Conservation (phyloP, 2,113 vertebrate species). For the Cyprinodon tularosa region DNA sequence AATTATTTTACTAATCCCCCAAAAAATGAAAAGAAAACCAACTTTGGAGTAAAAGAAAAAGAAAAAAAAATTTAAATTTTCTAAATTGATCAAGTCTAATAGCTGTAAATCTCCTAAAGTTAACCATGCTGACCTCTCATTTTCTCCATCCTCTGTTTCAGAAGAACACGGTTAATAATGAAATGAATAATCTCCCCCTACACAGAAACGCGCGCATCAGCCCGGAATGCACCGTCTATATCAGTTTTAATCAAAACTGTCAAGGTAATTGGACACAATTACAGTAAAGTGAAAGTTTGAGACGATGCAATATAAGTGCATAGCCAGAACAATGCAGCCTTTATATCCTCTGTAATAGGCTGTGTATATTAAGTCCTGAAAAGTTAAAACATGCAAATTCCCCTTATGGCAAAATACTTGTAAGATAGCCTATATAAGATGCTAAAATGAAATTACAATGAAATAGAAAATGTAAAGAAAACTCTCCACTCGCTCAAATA, state of each 20-base stretch:
- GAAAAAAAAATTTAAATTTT: constrained; percentile 13
- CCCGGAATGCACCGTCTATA: constrained; percentile 44
- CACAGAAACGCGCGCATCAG: neutral
- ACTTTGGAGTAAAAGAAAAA: neutral
- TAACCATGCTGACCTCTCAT: constrained; percentile 29
- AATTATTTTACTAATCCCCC: constrained; percentile 45
- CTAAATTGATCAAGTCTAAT: constrained; percentile 17
- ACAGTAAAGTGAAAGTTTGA: constrained; percentile 69
- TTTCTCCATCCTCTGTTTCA: constrained; percentile 33
- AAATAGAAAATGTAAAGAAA: neutral
- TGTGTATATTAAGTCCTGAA: constrained; percentile 72
- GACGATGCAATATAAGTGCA: constrained; percentile 44
- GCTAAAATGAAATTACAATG: neutral
- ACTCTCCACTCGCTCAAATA: neutral
- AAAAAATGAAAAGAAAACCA: neutral
- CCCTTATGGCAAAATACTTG: neutral
- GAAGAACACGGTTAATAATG: constrained; percentile 32
- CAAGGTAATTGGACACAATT: constrained; percentile 77
- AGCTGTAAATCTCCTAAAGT: constrained; percentile 27
- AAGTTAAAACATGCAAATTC: constrained; percentile 50
- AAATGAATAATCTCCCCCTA: constrained; percentile 40
- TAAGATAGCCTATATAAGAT: neutral
- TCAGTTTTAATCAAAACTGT: constrained; percentile 72
- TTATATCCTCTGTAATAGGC: constrained; percentile 63
- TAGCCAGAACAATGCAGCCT: constrained; percentile 63